Evolutionary conservation across 2,797 vertebrate species (phyloP).

Genomic region (Selene dorsalis): DNA sequence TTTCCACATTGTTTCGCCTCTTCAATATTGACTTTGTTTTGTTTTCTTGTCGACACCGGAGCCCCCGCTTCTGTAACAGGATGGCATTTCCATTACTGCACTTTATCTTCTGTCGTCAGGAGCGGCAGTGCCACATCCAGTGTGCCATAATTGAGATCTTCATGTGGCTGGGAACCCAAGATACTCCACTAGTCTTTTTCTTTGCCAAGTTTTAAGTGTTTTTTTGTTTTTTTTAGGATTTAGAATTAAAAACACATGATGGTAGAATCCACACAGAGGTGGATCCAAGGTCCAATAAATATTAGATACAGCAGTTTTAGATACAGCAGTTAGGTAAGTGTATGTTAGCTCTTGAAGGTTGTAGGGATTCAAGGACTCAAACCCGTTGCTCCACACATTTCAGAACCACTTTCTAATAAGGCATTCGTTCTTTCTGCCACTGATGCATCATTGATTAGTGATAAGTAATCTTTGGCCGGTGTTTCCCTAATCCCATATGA

Average conservation of each 20-base stretch:
- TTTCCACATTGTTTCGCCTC: slow-evolving; percentile 66
- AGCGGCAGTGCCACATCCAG: slow-evolving; percentile 41
- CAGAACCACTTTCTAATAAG: not conserved
- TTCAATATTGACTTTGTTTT: slow-evolving; percentile 73
- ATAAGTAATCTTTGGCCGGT: not conserved
- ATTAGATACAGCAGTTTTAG: not conserved
- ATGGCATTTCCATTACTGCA: slow-evolving; percentile 76
- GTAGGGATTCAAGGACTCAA: not conserved
- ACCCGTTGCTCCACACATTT: not conserved
- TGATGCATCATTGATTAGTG: not conserved
- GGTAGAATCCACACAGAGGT: not conserved
- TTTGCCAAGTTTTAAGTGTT: slow-evolving; percentile 61
- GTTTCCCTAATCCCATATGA: not conserved
- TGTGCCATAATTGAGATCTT: slow-evolving; percentile 67
- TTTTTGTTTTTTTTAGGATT: slow-evolving; percentile 25
- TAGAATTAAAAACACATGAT: slow-evolving; percentile 43
- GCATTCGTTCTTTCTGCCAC: not conserved
- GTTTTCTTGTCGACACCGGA: slow-evolving; percentile 54
- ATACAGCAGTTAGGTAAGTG: not conserved
- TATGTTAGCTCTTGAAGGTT: not conserved
- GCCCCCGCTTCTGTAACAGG: slow-evolving; percentile 60
- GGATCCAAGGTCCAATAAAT: not conserved
- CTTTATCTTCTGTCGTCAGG: slow-evolving; percentile 77
- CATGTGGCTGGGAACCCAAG: slow-evolving; percentile 50
- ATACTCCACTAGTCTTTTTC: slow-evolving; percentile 49